Percentiles rank a stretch among this genome's conserved stretches.
phyloP scores from a whole-genome alignment of 1,140 invertebrate species.

The Pygmarrhopalites habei region DNA sequence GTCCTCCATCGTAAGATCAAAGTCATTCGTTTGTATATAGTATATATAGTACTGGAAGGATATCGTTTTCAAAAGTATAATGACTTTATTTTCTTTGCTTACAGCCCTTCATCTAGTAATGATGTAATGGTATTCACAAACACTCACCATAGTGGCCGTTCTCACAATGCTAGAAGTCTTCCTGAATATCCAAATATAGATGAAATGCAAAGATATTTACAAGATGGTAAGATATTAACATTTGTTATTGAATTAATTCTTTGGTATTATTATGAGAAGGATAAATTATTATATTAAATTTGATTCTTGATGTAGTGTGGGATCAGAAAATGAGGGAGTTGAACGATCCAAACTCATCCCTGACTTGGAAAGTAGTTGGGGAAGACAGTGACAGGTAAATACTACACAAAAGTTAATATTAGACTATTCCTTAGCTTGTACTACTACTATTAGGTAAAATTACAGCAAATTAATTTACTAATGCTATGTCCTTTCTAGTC shows the following conservation, averaged over 20 bases:
- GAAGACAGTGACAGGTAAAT: too few relatives aligned
- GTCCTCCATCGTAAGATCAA: conserved; percentile 10
- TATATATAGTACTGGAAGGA: background rate
- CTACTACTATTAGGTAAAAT: too few relatives aligned
- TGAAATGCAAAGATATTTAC: conserved; percentile 10
- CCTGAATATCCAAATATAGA: conserved; percentile 10
- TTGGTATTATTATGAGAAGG: too few relatives aligned
- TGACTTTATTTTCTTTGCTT: background rate
- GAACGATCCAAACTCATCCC: conserved; percentile 7
- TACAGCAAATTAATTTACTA: too few relatives aligned
- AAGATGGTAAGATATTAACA: background rate
- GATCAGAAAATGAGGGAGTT: conserved; percentile 11
- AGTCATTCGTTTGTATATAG: background rate
- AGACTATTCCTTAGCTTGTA: too few relatives aligned
- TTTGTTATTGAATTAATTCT: too few relatives aligned
- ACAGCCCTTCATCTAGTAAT: conserved; percentile 9
- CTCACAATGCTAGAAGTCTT: background rate
- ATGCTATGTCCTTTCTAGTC: too few relatives aligned
- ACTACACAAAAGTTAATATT: too few relatives aligned
- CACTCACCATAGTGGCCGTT: background rate
- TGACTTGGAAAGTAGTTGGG: too few relatives aligned
- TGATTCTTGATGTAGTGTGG: conserved; percentile 12
- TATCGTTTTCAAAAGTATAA: background rate
- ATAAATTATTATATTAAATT: too few relatives aligned
- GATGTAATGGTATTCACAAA: conserved; percentile 13